Base-by-base conservation (phyloP, 2,113 vertebrate species). In the Propithecus coquereli region DNA sequence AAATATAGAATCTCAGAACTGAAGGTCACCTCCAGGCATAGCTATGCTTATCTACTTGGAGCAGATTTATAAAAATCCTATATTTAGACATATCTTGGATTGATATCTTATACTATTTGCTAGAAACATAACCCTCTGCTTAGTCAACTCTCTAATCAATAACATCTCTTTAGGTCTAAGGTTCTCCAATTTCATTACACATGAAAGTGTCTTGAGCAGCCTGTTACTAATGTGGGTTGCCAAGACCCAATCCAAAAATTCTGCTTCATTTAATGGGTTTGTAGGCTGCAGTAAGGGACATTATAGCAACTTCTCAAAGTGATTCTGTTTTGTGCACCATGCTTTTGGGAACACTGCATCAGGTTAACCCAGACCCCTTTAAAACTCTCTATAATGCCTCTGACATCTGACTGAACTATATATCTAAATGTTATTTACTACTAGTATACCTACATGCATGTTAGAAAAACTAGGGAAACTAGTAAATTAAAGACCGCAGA, bases 21-120 rank as follows among this genome's bases (percentile, higher is more conserved):
- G 71, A 95, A 96, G 95, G 87, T 95, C 76, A 96, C 88, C 94
- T 97, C 66, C 47, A 91, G n/a, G 16, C 54, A 92, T n/a, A 71
- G 57, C 32, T 94, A 76, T 37, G 59, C 93, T 96, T 97, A 97
- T 97, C 93, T 96, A 43, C 9, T 61, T 92, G 45, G 32, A 85
- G 37, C 93, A 96, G 76, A 88, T 68, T 70, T 95, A 87, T 90
- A 0, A 87, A 95, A 95, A 95, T 96, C 74, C 68, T 90, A 32
- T 90, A 87, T 94, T 95, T 85, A 74, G 85, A 63, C 65, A 70
- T 87, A 94, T 57, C 52, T 90, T 9, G 93, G 63, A 87, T 84
- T 89, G 63, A 57, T 90, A 95, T 96, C 50, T 63, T n/a, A 74
- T 95, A 57, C 0, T 5, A 47, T 89, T 83, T 47, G 50, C 85